Conservation (phyloP, 2,797 vertebrate species). For the Galaxias olidus region DNA sequence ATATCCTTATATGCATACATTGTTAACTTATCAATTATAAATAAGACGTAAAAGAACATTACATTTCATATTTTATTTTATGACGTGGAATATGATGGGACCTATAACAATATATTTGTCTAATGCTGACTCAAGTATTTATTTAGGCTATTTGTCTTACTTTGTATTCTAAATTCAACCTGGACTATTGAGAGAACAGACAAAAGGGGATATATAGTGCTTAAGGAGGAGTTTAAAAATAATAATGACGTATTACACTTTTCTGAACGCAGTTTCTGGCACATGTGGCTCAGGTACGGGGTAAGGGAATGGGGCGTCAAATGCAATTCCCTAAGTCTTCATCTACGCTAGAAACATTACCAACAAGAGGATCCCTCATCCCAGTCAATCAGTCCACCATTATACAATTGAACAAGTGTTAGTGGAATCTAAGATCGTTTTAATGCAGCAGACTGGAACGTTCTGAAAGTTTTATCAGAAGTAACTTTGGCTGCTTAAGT, state of each 20-base stretch:
- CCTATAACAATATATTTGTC: not conserved
- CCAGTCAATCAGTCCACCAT: slow-evolving; percentile 15
- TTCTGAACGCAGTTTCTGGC: slow-evolving; percentile 29
- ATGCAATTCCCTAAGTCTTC: slow-evolving; percentile 50
- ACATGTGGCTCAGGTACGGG: not conserved
- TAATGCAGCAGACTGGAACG: no score
- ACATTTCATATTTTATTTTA: not conserved
- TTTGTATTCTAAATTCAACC: no score
- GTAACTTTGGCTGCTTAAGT: no score
- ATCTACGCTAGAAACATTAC: slow-evolving; percentile 55
- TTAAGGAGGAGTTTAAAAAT: no score
- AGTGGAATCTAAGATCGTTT: slow-evolving; percentile 20
- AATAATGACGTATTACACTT: not conserved
- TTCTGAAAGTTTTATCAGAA: no score
- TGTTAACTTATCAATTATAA: not conserved
- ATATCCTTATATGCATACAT: not conserved
- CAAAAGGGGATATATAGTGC: no score
- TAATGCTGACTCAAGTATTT: not conserved
- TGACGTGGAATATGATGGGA: no score
- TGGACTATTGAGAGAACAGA: no score
- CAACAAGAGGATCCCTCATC: slow-evolving; percentile 32
- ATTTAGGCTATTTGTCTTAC: not conserved
- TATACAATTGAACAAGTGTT: slow-evolving; percentile 48
- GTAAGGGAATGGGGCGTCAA: slow-evolving; percentile 47
- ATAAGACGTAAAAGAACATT: not conserved